Conservation (phyloP, 2,113 vertebrate species). For the Eulemur macaco region DNA sequence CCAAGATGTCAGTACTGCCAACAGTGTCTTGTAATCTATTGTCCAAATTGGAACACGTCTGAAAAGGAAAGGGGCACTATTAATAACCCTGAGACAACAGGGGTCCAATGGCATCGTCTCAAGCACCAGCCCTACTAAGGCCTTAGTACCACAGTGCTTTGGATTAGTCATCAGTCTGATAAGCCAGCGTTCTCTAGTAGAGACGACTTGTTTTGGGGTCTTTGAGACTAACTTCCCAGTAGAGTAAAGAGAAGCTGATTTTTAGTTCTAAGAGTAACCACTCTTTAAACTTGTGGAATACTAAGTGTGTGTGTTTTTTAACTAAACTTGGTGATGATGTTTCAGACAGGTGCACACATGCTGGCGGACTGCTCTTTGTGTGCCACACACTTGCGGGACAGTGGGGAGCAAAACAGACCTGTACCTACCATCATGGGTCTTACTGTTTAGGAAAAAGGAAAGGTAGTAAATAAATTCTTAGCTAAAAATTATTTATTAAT, state of each 20-base stretch:
- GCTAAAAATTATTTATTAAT: neutral
- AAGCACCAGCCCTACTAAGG: too few relatives aligned
- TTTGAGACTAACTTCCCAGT: too few relatives aligned
- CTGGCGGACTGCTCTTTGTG: too few relatives aligned
- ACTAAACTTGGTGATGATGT: neutral
- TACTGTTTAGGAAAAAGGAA: too few relatives aligned
- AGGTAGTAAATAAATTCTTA: neutral
- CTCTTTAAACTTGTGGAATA: neutral
- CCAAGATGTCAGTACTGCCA: too few relatives aligned
- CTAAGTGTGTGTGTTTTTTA: neutral
- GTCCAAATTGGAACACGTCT: too few relatives aligned
- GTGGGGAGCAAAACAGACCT: neutral
- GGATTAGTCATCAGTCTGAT: neutral
- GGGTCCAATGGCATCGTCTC: too few relatives aligned
- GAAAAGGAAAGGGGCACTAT: too few relatives aligned
- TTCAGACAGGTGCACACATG: neutral
- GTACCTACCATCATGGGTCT: too few relatives aligned
- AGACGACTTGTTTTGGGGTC: neutral
- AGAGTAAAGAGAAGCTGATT: neutral
- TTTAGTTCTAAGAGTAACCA: neutral
- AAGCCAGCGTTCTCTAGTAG: neutral
- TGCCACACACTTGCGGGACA: neutral
- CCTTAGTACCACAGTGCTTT: too few relatives aligned
- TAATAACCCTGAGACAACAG: too few relatives aligned
- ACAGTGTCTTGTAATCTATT: too few relatives aligned